phyloP scores from a whole-genome alignment of 2,113 vertebrate genomes.

The Misgurnus anguillicaudatus region DNA sequence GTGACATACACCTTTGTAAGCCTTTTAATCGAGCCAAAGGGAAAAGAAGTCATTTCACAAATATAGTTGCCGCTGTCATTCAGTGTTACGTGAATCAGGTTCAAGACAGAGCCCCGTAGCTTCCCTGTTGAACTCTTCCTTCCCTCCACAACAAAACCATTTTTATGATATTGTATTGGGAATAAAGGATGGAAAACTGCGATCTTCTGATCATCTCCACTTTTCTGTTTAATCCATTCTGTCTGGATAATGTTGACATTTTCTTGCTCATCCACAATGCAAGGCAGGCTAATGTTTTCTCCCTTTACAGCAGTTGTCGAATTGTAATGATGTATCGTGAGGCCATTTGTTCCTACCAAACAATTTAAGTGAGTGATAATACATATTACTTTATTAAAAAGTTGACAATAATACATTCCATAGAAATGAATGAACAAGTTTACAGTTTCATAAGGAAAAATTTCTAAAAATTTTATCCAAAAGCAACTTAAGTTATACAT shows the following conservation, averaged over 20 bases:
- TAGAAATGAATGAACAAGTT: too few species aligned
- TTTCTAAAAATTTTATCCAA: too few species aligned
- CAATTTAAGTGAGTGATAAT: conserved; percentile 43
- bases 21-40: conserved; percentile 27
- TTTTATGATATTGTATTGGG: rapidly evolving
- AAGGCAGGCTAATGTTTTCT: conserved; percentile 60
- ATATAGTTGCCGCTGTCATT: conserved; percentile 59
- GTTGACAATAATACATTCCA: neutral
- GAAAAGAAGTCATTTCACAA: conserved; percentile 62
- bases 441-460: too few species aligned
- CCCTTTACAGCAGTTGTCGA: conserved; percentile 55
- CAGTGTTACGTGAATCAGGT: conserved; percentile 44
- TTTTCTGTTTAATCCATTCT: conserved; percentile 64
- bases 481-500: too few species aligned
- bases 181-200: rapidly evolving
- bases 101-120: conserved; percentile 34
- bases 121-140: rapidly evolving
- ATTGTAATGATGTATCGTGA: neutral
- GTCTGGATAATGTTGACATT: conserved; percentile 15
- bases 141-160: conserved; percentile 29
- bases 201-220: conserved; percentile 37
- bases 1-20: conserved; percentile 58
- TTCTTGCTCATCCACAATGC: neutral
- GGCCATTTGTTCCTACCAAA: conserved; percentile 58
- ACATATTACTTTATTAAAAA: neutral